These are phyloP conservation scores for Apamea crenata DNA, from an alignment of 2,888 invertebrate genomes.

Conservation along the genomic window DNA sequence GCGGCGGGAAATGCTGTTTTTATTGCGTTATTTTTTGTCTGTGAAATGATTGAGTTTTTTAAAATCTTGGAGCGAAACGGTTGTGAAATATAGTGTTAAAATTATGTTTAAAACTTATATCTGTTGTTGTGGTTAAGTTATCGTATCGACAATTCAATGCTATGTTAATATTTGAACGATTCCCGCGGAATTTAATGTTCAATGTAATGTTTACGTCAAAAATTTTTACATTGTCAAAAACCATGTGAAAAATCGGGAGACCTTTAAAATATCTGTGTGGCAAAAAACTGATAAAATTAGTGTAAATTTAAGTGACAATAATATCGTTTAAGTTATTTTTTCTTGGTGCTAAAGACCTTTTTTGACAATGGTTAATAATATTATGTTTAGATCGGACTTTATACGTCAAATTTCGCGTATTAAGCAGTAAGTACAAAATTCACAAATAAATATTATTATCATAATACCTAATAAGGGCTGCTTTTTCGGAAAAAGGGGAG, in stretches of 20 bases:
- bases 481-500: no score
- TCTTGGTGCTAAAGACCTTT: background rate
- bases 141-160: slow-evolving; percentile 39
- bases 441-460: background rate
- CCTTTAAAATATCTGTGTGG: background rate
- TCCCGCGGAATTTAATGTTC: slow-evolving; percentile 18
- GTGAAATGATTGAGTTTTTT: background rate
- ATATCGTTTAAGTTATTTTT: background rate
- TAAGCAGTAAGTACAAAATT: slow-evolving; percentile 40
- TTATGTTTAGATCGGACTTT: slow-evolving; percentile 20
- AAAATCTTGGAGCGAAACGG: background rate
- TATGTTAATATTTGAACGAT: background rate
- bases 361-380: slow-evolving; percentile 11
- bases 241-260: background rate
- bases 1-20: slow-evolving; percentile 62
- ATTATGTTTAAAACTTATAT: background rate
- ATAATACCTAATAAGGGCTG: background rate
- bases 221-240: background rate
- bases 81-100: background rate
- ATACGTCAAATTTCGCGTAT: slow-evolving; percentile 2
- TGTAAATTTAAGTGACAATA: background rate
- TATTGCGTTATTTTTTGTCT: background rate
- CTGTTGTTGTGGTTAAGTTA: slow-evolving; percentile 50
- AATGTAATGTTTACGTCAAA: no score
- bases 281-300: background rate